phyloP scores from a whole-genome alignment of 2,888 invertebrate species.

The Sinotaia quadrata region DNA sequence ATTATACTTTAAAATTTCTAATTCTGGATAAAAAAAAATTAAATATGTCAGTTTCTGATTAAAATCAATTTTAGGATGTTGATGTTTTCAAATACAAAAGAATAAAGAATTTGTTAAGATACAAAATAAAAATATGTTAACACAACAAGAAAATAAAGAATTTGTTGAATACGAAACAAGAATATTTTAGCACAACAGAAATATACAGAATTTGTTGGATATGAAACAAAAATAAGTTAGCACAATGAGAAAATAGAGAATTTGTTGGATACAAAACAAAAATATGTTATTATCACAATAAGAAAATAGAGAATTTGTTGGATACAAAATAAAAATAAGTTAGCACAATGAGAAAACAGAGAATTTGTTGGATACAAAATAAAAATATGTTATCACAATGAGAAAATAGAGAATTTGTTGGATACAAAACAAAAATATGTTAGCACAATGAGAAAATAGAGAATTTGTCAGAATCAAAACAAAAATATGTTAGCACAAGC shows the following conservation, averaged over 20 bases:
- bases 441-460: not conserved
- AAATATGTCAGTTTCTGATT: too few relatives aligned
- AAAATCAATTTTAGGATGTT: too few relatives aligned
- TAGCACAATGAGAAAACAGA: not conserved
- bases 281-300: not conserved
- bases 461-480: not conserved
- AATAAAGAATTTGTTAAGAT: not conserved
- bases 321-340: not conserved
- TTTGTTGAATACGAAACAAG: not conserved
- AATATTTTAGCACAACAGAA: not conserved
- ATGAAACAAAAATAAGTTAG: not conserved
- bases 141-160: not conserved
- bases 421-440: not conserved
- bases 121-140: not conserved
- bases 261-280: not conserved
- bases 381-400: not conserved
- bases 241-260: not conserved
- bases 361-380: not conserved
- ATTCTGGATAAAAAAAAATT: too few relatives aligned
- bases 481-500: not conserved
- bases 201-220: not conserved
- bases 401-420: not conserved
- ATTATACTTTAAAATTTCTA: too few relatives aligned
- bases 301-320: not conserved
- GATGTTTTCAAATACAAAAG: too few relatives aligned